Evolutionary conservation across 2,888 invertebrate genomes (phyloP).

Genomic region (Saturnia pavonia): DNA sequence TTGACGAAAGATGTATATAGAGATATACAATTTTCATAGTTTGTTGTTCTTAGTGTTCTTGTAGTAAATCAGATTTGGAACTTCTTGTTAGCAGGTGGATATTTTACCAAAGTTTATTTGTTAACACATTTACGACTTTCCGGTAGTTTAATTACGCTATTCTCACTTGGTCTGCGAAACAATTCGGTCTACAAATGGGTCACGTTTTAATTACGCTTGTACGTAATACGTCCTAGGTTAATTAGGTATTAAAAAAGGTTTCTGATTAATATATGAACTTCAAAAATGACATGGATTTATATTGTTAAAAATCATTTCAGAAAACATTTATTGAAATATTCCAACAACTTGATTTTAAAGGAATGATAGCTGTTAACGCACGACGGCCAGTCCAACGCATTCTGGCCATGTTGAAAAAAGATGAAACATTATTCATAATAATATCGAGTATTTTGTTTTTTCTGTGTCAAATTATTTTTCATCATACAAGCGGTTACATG

Average conservation of each 20-base stretch:
- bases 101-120: neutral
- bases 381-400: too few relatives aligned
- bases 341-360: too few relatives aligned
- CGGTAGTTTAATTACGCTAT: constrained; percentile 1
- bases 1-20: too few relatives aligned
- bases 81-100: neutral
- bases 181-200: neutral
- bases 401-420: too few relatives aligned
- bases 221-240: neutral
- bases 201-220: constrained; percentile 4
- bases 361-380: too few relatives aligned
- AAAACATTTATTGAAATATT: too few relatives aligned
- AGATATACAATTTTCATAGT: too few relatives aligned
- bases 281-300: neutral
- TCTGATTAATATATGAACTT: neutral
- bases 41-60: neutral
- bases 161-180: neutral
- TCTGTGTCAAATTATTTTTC: too few relatives aligned
- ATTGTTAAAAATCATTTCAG: too few relatives aligned
- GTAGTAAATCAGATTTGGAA: neutral
- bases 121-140: constrained; percentile 1
- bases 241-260: neutral
- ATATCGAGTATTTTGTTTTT: too few relatives aligned
- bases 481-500: too few relatives aligned
- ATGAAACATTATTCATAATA: too few relatives aligned